These are phyloP conservation scores for Isichthys henryi DNA, from an alignment of 2,113 vertebrate species.

Conservation along the genomic window DNA sequence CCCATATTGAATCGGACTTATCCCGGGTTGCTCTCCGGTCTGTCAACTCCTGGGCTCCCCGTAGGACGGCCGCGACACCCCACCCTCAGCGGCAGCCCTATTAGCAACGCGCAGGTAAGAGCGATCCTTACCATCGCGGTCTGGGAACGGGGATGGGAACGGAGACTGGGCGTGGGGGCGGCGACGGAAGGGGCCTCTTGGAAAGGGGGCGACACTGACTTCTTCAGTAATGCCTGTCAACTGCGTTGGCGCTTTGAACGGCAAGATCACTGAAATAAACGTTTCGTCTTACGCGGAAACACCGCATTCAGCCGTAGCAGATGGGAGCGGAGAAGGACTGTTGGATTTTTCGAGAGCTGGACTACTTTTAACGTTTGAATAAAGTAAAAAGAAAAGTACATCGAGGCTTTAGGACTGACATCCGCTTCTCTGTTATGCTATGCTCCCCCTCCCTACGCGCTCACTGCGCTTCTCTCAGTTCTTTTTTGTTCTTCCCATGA, in stretches of 20 bases:
- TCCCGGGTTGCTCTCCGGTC: neutral
- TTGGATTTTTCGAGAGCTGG: neutral
- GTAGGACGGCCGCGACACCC: neutral
- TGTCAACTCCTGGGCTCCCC: neutral
- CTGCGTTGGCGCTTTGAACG: neutral
- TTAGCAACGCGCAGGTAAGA: neutral
- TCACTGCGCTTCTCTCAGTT: neutral
- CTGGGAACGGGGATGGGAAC: neutral
- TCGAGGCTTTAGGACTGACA: neutral
- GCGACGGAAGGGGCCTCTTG: neutral
- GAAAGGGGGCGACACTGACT: neutral
- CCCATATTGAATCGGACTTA: neutral
- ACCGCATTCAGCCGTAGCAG: neutral
- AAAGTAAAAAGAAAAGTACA: neutral
- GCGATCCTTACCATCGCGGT: neutral
- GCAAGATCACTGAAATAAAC: neutral
- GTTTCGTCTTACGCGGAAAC: neutral
- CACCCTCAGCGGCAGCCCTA: neutral
- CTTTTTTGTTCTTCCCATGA: neutral
- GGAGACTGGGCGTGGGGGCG: neutral
- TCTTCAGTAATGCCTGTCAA: neutral
- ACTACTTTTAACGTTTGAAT: neutral
- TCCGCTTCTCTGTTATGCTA: neutral
- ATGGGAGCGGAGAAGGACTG: neutral
- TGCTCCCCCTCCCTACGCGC: neutral